phyloP scores from a whole-genome alignment of 2,888 invertebrate species.

The Itoplectis maculator region DNA sequence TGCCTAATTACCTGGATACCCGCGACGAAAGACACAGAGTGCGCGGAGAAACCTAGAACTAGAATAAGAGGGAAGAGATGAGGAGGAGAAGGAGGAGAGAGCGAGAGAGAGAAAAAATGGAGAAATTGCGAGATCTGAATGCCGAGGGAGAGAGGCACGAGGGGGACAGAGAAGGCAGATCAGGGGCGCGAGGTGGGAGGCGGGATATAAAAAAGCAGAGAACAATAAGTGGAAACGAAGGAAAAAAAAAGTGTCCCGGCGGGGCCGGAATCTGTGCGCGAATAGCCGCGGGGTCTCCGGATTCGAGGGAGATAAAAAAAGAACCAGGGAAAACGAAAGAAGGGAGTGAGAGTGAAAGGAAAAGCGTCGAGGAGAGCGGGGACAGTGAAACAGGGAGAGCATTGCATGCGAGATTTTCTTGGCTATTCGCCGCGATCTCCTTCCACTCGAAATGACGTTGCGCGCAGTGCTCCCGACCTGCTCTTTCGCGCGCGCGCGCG shows the following conservation, averaged over 20 bases:
- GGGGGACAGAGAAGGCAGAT: conserved; percentile 8
- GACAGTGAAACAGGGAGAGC: too few species aligned
- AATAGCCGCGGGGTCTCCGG: conserved; percentile 53
- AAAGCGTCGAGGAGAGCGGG: conserved; percentile 30
- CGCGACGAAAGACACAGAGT: conserved; percentile 43
- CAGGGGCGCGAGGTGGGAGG: not conserved
- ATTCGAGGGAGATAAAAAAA: conserved; percentile 25
- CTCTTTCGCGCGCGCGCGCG: not conserved
- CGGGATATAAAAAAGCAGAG: conserved; percentile 32
- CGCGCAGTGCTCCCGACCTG: too few species aligned
- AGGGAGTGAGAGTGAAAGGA: conserved; percentile 15
- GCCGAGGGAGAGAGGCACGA: not conserved
- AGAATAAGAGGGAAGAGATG: conserved; percentile 21
- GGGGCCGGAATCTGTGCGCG: conserved; percentile 28
- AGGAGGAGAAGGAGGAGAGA: too few species aligned
- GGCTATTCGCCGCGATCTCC: conserved; percentile 29
- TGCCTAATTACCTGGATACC: conserved; percentile 61
- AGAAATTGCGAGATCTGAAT: conserved; percentile 27
- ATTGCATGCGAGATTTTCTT: conserved; percentile 54
- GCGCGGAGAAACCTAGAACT: not conserved
- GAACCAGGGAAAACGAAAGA: too few species aligned
- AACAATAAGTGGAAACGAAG: conserved; percentile 58
- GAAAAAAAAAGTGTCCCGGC: conserved; percentile 53
- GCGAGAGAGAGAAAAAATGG: not conserved
- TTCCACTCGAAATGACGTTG: conserved; percentile 36